Evolutionary conservation across 2,113 vertebrate genomes (phyloP).

Genomic region (Pelobates fuscus): DNA sequence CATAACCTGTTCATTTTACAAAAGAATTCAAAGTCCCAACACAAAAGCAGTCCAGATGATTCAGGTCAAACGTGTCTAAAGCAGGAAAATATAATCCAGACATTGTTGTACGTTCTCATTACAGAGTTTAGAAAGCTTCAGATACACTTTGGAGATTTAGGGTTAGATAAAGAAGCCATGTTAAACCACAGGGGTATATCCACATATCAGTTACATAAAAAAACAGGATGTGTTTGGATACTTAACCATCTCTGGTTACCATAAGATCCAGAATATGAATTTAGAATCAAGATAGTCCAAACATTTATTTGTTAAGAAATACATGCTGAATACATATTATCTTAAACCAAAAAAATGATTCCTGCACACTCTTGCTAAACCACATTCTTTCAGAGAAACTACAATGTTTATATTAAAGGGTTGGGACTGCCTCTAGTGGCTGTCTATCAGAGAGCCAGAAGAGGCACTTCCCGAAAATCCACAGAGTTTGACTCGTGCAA

Average conservation of each 20-base stretch:
- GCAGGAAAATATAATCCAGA: constrained; percentile 42
- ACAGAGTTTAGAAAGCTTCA: constrained; percentile 31
- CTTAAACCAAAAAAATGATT: too few species aligned
- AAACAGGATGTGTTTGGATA: constrained; percentile 40
- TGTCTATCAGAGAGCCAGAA: too few species aligned
- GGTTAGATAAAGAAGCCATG: constrained; percentile 29
- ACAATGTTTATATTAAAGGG: too few species aligned
- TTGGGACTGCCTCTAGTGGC: too few species aligned
- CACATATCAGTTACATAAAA: constrained; percentile 30
- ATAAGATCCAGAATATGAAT: constrained; percentile 13
- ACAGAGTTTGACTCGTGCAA: too few species aligned
- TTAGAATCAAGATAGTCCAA: constrained; percentile 23
- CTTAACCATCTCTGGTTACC: constrained; percentile 23
- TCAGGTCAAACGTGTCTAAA: constrained; percentile 41
- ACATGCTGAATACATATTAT: too few species aligned
- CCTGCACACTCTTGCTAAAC: too few species aligned
- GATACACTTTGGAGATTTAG: constrained; percentile 24
- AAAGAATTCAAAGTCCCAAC: constrained; percentile 44
- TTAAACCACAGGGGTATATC: constrained; percentile 34
- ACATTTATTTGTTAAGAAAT: constrained; percentile 34
- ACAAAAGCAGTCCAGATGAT: constrained; percentile 45
- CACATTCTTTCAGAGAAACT: too few species aligned
- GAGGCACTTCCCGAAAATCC: too few species aligned
- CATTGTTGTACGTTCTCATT: constrained; percentile 31
- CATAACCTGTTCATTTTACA: neutral